phyloP scores from a whole-genome alignment of 2,888 invertebrate species.

The Acrobasis consociella region DNA sequence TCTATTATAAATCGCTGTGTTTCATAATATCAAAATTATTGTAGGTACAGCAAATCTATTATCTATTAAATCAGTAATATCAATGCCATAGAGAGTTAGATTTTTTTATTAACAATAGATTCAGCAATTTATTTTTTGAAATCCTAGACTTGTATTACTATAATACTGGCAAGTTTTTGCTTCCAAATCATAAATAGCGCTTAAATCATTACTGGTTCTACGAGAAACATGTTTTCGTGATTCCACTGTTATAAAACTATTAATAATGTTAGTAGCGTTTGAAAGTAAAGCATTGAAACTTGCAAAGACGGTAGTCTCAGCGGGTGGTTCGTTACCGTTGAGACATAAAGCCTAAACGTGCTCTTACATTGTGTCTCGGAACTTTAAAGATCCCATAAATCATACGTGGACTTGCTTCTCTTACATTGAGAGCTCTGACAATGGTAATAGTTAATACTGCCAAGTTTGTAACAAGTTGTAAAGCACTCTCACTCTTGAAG shows the following conservation, averaged over 20 bases:
- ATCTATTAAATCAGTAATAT: background rate
- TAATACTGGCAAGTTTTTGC: background rate
- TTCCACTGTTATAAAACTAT: slow-evolving; percentile 12
- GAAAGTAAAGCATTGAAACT: slow-evolving; percentile 11
- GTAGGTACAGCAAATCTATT: no score
- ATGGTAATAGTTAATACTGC: background rate
- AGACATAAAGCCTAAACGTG: slow-evolving; percentile 15
- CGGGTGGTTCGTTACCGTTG: slow-evolving; percentile 10
- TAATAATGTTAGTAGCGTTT: slow-evolving; percentile 12
- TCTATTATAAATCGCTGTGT: no score
- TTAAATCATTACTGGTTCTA: background rate
- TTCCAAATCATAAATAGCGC: background rate
- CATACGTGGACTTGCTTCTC: background rate
- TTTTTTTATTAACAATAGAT: background rate
- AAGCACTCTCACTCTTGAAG: no score
- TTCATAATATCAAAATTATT: no score
- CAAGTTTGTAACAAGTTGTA: no score
- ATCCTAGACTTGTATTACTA: background rate
- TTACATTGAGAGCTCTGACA: background rate
- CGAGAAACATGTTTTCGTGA: slow-evolving; percentile 2
- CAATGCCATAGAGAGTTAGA: background rate
- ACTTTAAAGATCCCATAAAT: slow-evolving; percentile 1
- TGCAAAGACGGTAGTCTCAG: slow-evolving; percentile 15
- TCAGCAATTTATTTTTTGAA: background rate
- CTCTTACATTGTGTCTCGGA: slow-evolving; percentile 9